phyloP scores from a whole-genome alignment of 1,140 invertebrate genomes.

The Spodoptera frugiperda region DNA sequence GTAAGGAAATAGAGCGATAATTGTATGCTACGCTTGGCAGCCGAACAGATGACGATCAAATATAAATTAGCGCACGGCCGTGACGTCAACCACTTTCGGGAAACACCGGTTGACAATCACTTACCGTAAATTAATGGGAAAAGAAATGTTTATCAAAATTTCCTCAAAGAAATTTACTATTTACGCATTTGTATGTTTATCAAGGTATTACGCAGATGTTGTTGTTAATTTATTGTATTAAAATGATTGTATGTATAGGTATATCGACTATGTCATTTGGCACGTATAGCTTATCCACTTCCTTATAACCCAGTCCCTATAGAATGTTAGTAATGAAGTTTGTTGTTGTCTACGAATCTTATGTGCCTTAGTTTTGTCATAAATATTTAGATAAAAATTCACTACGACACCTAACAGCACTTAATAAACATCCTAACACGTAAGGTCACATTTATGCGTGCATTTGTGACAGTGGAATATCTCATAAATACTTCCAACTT shows the following conservation, averaged over 20 bases:
- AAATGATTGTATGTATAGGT: too few relatives aligned
- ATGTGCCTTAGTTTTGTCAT: too few relatives aligned
- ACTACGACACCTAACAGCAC: too few relatives aligned
- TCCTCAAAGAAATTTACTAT: background rate
- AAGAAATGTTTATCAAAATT: background rate
- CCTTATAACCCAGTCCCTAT: too few relatives aligned
- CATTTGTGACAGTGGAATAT: slow-evolving; percentile 6
- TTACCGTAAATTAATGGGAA: background rate
- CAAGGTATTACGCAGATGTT: too few relatives aligned
- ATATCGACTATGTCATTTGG: too few relatives aligned
- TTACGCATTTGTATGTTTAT: too few relatives aligned
- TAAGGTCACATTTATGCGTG: slow-evolving; percentile 18
- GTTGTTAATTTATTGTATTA: too few relatives aligned
- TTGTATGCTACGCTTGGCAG: background rate
- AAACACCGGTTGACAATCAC: background rate
- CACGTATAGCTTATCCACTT: too few relatives aligned
- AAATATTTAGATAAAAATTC: too few relatives aligned
- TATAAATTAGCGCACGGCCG: background rate
- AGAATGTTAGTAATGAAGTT: too few relatives aligned
- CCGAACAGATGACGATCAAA: background rate
- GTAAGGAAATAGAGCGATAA: slow-evolving; percentile 1
- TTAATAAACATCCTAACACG: background rate
- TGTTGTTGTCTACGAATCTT: too few relatives aligned
- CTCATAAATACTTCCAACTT: slow-evolving; percentile 45
- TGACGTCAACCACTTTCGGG: background rate